Evolutionary conservation across 2,797 vertebrate species (phyloP).

Genomic region (Halcyon smyrnensis): DNA sequence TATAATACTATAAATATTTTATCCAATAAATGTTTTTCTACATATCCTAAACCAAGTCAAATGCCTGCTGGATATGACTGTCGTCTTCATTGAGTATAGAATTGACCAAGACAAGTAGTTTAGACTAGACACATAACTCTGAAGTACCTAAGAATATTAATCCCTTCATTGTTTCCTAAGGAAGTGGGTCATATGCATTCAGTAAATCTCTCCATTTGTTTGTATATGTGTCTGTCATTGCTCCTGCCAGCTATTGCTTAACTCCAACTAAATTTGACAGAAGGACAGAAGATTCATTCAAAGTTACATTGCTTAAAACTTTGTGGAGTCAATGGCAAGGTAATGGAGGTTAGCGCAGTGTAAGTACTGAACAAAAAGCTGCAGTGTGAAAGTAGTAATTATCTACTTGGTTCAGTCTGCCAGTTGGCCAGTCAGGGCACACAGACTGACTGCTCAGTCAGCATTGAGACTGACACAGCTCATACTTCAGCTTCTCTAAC

Average conservation of each 20-base stretch:
- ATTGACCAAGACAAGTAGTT: not conserved
- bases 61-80: not conserved
- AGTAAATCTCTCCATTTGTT: not conserved
- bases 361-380: not conserved
- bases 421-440: not conserved
- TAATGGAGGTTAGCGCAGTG: not conserved
- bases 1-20: not conserved
- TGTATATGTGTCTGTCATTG: not conserved
- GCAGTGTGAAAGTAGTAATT: not conserved
- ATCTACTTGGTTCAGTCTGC: not conserved
- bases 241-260: not conserved
- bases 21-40: not conserved
- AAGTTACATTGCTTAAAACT: not conserved
- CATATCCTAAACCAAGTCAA: not conserved
- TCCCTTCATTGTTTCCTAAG: not conserved
- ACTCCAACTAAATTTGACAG: not conserved
- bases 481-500: constrained; percentile 1
- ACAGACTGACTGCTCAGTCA: not conserved
- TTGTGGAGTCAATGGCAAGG: not conserved
- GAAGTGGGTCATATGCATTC: not conserved
- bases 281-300: not conserved
- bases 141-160: not conserved
- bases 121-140: not conserved
- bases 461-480: not conserved
- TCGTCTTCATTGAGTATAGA: not conserved